phyloP scores from a whole-genome alignment of 2,888 invertebrate genomes.

The Onthophagus sagittarius region DNA sequence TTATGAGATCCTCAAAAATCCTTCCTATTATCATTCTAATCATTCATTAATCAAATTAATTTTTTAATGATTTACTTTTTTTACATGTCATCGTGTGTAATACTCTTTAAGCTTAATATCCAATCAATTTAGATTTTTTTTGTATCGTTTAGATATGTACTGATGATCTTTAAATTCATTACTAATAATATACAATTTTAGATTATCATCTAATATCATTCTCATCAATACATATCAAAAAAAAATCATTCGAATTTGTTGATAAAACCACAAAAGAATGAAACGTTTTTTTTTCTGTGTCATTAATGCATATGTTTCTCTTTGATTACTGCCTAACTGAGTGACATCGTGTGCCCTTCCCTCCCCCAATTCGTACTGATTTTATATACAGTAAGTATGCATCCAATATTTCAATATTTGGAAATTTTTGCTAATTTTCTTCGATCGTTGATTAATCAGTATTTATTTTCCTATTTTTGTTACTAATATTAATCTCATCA shows the following conservation, averaged over 20 bases:
- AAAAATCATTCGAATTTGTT: background rate
- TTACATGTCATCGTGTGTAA: too few relatives aligned
- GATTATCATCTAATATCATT: background rate
- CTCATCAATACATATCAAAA: background rate
- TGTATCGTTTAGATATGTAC: too few relatives aligned
- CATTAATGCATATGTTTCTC: slow-evolving; percentile 49
- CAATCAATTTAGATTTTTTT: too few relatives aligned
- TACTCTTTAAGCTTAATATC: too few relatives aligned
- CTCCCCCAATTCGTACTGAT: slow-evolving; percentile 22
- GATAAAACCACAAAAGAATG: background rate
- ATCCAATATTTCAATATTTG: slow-evolving; percentile 22
- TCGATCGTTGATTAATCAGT: background rate
- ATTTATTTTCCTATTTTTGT: background rate
- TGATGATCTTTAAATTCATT: too few relatives aligned
- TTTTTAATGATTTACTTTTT: too few relatives aligned
- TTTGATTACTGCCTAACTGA: slow-evolving; percentile 53
- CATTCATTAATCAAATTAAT: too few relatives aligned
- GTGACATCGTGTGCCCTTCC: slow-evolving; percentile 43
- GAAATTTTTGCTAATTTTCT: slow-evolving; percentile 17
- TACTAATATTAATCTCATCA: background rate
- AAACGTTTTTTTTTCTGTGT: slow-evolving; percentile 26
- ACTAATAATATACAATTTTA: background rate
- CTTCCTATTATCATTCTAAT: background rate
- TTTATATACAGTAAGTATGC: slow-evolving; percentile 50
- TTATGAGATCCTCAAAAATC: background rate